A percentile compares a stretch with the other conserved stretches of the same genome.
These are phyloP conservation scores for Meles meles DNA, from an alignment of 2,113 vertebrate species.

Conservation along the genomic window DNA sequence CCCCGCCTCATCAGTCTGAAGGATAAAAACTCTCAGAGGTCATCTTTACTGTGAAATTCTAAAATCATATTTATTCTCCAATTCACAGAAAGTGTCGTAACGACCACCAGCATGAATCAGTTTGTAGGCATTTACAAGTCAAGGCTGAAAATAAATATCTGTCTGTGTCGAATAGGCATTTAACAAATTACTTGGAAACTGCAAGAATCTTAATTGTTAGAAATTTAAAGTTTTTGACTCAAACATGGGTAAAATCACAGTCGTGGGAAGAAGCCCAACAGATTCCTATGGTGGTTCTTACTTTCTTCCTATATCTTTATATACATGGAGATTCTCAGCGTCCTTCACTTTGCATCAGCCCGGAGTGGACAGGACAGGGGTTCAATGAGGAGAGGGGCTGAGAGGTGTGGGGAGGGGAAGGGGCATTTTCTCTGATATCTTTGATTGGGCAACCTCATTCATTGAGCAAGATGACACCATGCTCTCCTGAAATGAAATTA, in stretches of 20 bases:
- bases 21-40: slow-evolving; percentile 68
- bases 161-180: slow-evolving; percentile 75
- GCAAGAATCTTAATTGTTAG: slow-evolving; percentile 65
- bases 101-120: slow-evolving; percentile 88
- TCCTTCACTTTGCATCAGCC: slow-evolving; percentile 28
- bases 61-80: slow-evolving; percentile 97
- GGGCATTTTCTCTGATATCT: slow-evolving; percentile 52
- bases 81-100: slow-evolving; percentile 93
- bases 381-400: background rate
- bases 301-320: background rate
- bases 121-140: slow-evolving; percentile 80
- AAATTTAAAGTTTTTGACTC: slow-evolving; percentile 75
- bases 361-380: background rate
- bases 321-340: slow-evolving; percentile 39
- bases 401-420: background rate
- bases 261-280: slow-evolving; percentile 40
- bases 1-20: background rate
- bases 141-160: slow-evolving; percentile 80
- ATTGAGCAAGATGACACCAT: background rate
- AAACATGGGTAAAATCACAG: slow-evolving; percentile 63
- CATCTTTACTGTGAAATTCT: slow-evolving; percentile 87
- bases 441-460: background rate
- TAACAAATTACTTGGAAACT: slow-evolving; percentile 77
- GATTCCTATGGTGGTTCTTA: background rate
- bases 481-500: background rate